Conservation (phyloP, 2,888 invertebrate species). For the Scaptomyza cyrtandrae region DNA sequence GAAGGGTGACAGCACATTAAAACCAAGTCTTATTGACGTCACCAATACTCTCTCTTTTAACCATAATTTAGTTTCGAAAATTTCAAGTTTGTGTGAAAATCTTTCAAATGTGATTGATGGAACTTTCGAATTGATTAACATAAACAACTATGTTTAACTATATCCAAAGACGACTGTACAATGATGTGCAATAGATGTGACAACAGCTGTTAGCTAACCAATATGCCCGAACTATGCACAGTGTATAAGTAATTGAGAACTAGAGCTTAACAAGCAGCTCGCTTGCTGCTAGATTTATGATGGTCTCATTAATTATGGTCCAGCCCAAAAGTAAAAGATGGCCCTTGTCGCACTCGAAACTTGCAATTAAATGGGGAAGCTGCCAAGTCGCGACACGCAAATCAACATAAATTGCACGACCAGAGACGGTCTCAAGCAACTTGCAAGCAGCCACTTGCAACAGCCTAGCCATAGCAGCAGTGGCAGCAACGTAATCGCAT, state of each 20-base stretch:
- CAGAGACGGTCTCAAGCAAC: slow-evolving; percentile 13
- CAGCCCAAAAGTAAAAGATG: slow-evolving; percentile 58
- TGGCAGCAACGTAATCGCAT: slow-evolving; percentile 31
- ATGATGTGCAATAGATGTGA: no score
- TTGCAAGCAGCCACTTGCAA: slow-evolving; percentile 1
- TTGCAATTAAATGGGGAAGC: slow-evolving; percentile 65
- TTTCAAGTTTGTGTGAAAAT: no score
- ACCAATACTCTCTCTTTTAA: slow-evolving; percentile 21
- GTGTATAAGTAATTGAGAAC: slow-evolving; percentile 26
- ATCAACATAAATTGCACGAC: slow-evolving; percentile 72
- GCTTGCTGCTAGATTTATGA: slow-evolving; percentile 69
- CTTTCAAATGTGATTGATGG: no score
- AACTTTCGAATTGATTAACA: no score
- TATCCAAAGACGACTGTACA: no score
- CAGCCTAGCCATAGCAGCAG: background rate
- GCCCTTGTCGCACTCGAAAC: slow-evolving; percentile 65
- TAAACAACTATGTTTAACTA: no score
- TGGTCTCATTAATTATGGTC: slow-evolving; percentile 73
- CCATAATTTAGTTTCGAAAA: no score
- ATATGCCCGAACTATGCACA: slow-evolving; percentile 28
- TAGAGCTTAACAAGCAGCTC: slow-evolving; percentile 46
- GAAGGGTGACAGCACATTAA: slow-evolving; percentile 19
- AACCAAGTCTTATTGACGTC: slow-evolving; percentile 37
- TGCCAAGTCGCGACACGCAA: slow-evolving; percentile 66
- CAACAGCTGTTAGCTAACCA: background rate